Evolutionary conservation across 2,113 vertebrate genomes (phyloP).

Genomic region (Danio rerio): GRCz12tu NC_133199.1:42264001-42264500

Average conservation of each 20-base stretch:
- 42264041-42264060: slow-evolving; percentile 88
- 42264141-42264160: slow-evolving; percentile 84
- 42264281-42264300: slow-evolving; percentile 96
- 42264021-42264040: slow-evolving; percentile 79
- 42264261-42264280: slow-evolving; percentile 92
- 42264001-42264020: too few relatives aligned
- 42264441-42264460: too few relatives aligned
- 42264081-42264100: slow-evolving; percentile 84
- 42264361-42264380: background rate
- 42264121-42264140: slow-evolving; percentile 92
- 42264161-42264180: background rate
- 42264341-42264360: slow-evolving; percentile 86
- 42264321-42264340: slow-evolving; percentile 91
- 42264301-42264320: slow-evolving; percentile 94
- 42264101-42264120: slow-evolving; percentile 89
- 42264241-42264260: slow-evolving; percentile 93
- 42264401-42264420: background rate
- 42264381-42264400: background rate
- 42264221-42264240: slow-evolving; percentile 79
- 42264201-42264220: background rate
- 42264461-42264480: too few relatives aligned
- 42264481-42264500: too few relatives aligned
- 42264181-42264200: background rate
- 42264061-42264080: slow-evolving; percentile 89
- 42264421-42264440: too few relatives aligned